Base-by-base conservation (phyloP, 2,888 invertebrate genomes). In the Aelia acuminata region DNA sequence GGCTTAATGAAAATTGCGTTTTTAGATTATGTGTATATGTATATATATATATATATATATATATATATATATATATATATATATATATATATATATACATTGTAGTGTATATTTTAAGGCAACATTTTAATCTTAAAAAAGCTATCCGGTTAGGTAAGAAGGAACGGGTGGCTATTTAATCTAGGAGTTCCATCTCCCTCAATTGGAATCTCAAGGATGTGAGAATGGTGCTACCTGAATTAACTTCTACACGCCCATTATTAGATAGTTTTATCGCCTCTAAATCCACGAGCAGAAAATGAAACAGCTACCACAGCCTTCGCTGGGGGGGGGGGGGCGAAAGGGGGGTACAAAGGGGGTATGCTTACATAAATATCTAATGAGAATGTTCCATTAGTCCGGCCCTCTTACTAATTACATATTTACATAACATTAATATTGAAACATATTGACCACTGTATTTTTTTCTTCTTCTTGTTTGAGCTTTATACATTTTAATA, bases 371-470 rank as follows among this genome's bases (percentile, higher is more conserved):
- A 63, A 63, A 63, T 63, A 31, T 63, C 1, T 63, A 63, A 63
- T 63, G 63, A 63, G 63, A 63, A 63, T 63, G 63, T 63, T 63
- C 63, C 63, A 63, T 63, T 63, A 63, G 8, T 13, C 57, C 26
- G 4, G 63, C 31, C 31, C 63, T 63, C 31, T 63, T 63, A 63
- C 63, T 63, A 63, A 63, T 63, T 63, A 63, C 63, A 35, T 63
- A 63, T 63, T 63, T 31, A 63, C 63, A 63, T 63, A 63, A 63
- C 63, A 63, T 63, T 63, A 63, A 63, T 31, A 63, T 63, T 63
- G 63, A 31, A 63, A 31, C 63, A 63, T 31, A 63, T 63, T 63
- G 63, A 63, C 63, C 63, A 31, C 0, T 35, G 4, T 63, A 26
- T 63, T 63, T 63, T 26, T 57, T 31, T 57, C 13, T 57, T 10